Percentiles rank a stretch among this genome's conserved stretches.
Conservation (phyloP, 2,888 invertebrate species). For the Coenonympha glycerion region DNA sequence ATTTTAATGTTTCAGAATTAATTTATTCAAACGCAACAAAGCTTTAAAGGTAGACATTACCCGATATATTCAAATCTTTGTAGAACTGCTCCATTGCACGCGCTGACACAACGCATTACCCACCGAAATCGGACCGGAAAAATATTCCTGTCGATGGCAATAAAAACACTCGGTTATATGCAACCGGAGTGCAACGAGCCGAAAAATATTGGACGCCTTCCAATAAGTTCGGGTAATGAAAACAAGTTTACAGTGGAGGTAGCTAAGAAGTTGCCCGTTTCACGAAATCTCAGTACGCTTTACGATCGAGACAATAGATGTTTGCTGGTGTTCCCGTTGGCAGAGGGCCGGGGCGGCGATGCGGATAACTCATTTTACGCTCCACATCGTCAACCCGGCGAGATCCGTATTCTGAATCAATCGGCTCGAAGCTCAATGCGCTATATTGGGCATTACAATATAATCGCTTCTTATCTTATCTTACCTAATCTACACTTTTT, state of each 20-base stretch:
- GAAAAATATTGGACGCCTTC: conserved; percentile 69
- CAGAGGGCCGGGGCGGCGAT: conserved; percentile 59
- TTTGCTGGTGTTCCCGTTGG: conserved; percentile 55
- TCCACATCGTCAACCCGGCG: conserved; percentile 54
- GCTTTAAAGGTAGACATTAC: too few species aligned
- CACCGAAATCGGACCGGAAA: conserved; percentile 32
- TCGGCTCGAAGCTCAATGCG: conserved; percentile 39
- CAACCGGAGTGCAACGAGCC: conserved; percentile 59
- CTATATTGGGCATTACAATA: background rate
- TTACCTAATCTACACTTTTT: too few species aligned
- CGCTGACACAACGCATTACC: conserved; percentile 28
- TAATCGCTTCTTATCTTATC: too few species aligned
- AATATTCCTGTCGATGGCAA: conserved; percentile 51
- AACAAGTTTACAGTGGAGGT: conserved; percentile 58
- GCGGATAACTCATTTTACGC: conserved; percentile 71
- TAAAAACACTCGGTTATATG: conserved; percentile 49
- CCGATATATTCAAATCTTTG: conserved; percentile 7
- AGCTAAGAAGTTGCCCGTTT: conserved; percentile 64
- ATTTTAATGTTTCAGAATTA: too few species aligned
- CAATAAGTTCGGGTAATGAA: conserved; percentile 71
- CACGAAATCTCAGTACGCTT: conserved; percentile 62
- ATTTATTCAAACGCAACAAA: too few species aligned
- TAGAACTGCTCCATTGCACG: conserved; percentile 9
- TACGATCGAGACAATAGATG: conserved; percentile 64
- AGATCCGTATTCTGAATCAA: conserved; percentile 47